Conservation (phyloP, 2,113 vertebrate species). For the Leptocoma aspasia region DNA sequence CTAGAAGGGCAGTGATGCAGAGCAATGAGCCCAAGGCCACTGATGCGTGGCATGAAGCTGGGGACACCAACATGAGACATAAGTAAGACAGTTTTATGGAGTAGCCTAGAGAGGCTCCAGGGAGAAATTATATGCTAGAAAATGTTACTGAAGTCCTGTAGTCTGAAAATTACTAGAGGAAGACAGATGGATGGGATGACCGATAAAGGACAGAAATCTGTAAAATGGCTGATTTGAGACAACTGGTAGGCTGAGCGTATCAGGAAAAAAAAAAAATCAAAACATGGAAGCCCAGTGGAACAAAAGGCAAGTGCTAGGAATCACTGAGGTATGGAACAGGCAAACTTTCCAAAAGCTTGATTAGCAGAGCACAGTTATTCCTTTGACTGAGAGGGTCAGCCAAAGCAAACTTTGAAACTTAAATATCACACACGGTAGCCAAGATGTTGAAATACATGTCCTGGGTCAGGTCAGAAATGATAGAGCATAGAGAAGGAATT, state of each 20-base stretch:
- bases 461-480: background rate
- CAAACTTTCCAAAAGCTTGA: background rate
- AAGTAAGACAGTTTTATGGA: slow-evolving; percentile 40
- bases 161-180: slow-evolving; percentile 56
- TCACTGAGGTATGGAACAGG: background rate
- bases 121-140: slow-evolving; percentile 21
- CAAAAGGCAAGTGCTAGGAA: background rate
- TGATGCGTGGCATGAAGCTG: background rate
- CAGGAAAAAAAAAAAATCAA: background rate
- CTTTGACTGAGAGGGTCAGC: background rate
- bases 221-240: slow-evolving; percentile 30
- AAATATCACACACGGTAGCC: background rate
- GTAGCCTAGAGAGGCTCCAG: slow-evolving; percentile 9
- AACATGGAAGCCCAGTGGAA: background rate
- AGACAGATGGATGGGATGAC: slow-evolving; percentile 55
- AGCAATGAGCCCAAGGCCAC: background rate
- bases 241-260: background rate
- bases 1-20: background rate
- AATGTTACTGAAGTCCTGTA: slow-evolving; percentile 19
- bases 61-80: background rate
- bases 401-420: slow-evolving; percentile 15
- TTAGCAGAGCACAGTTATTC: background rate
- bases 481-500: background rate
- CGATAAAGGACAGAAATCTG: slow-evolving; percentile 45
- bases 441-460: background rate